Percentiles rank a stretch among this genome's conserved stretches.
Conservation (phyloP, 2,888 invertebrate species). For the Drosophila mercatorum region DNA sequence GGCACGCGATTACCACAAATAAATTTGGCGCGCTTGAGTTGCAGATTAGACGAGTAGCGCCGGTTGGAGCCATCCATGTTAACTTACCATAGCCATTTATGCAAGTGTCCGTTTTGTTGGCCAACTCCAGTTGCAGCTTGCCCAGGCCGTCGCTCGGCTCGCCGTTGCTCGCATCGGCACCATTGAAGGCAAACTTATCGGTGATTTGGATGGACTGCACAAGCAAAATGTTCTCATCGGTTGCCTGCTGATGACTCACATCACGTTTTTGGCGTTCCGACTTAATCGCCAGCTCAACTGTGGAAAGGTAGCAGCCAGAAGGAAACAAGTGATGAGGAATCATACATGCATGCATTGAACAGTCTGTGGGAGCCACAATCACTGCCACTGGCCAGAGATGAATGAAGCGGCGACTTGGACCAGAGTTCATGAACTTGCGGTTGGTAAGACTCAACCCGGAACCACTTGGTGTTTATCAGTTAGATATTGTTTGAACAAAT, state of each 20-base stretch:
- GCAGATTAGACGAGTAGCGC: constrained; percentile 26
- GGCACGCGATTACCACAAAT: constrained; percentile 72
- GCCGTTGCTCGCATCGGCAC: constrained; percentile 80
- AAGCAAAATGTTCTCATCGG: constrained; percentile 92
- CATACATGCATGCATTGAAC: background rate
- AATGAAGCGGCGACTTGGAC: constrained; percentile 30
- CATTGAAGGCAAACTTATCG: constrained; percentile 95
- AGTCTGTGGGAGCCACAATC: constrained; percentile 28
- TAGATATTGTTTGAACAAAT: constrained; percentile 13
- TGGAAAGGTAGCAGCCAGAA: constrained; percentile 61
- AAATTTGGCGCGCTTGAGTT: constrained; percentile 60
- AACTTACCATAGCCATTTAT: constrained; percentile 85
- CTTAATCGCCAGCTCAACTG: constrained; percentile 72
- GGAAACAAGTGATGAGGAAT: constrained; percentile 49
- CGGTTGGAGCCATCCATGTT: constrained; percentile 13
- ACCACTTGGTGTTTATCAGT: constrained; percentile 10
- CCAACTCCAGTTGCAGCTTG: constrained; percentile 89
- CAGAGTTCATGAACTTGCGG: constrained; percentile 6
- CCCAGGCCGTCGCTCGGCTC: constrained; percentile 86
- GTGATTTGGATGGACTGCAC: constrained; percentile 97
- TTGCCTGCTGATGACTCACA: constrained; percentile 84
- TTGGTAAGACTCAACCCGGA: constrained; percentile 21
- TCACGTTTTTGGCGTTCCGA: constrained; percentile 83
- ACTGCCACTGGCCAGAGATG: constrained; percentile 53
- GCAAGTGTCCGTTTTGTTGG: constrained; percentile 83